A percentile compares a stretch with the other conserved stretches of the same genome.
Conservation (phyloP, 2,888 invertebrate species). For the Leptinotarsa juncta region DNA sequence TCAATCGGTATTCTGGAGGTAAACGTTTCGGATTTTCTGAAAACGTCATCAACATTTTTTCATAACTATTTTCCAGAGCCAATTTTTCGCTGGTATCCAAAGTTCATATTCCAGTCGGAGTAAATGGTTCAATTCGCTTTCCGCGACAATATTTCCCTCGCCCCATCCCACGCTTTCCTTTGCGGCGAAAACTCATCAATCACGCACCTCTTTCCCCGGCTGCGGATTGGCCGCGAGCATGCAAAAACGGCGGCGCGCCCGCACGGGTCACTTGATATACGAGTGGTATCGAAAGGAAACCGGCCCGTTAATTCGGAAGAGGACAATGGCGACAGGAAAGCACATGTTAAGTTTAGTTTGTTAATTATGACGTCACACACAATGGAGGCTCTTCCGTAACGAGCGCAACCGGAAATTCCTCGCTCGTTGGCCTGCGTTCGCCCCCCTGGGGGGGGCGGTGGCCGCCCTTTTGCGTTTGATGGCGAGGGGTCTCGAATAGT, state of each 20-base stretch:
- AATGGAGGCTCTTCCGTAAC: conserved; percentile 56
- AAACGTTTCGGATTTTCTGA: no score
- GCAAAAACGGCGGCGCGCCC: conserved; percentile 41
- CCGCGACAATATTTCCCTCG: background rate
- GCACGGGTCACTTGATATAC: conserved; percentile 64
- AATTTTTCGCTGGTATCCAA: background rate
- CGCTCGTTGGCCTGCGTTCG: conserved; percentile 52
- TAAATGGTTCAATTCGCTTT: background rate
- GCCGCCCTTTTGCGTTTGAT: background rate
- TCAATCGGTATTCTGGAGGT: no score
- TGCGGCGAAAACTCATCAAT: conserved; percentile 30
- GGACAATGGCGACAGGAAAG: conserved; percentile 68
- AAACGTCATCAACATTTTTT: background rate
- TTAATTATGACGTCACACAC: conserved; percentile 66
- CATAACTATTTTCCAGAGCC: background rate
- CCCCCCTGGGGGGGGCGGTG: background rate
- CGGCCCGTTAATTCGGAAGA: conserved; percentile 65
- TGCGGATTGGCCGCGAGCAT: conserved; percentile 29
- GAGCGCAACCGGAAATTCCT: conserved; percentile 64
- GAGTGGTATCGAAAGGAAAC: conserved; percentile 65
- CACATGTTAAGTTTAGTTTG: conserved; percentile 70
- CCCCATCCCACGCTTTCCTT: background rate
- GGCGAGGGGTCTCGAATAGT: background rate
- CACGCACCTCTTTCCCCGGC: conserved; percentile 14
- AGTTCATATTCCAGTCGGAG: background rate